Conservation (phyloP, 2,113 vertebrate species). For the Salvelinus alpinus region DNA sequence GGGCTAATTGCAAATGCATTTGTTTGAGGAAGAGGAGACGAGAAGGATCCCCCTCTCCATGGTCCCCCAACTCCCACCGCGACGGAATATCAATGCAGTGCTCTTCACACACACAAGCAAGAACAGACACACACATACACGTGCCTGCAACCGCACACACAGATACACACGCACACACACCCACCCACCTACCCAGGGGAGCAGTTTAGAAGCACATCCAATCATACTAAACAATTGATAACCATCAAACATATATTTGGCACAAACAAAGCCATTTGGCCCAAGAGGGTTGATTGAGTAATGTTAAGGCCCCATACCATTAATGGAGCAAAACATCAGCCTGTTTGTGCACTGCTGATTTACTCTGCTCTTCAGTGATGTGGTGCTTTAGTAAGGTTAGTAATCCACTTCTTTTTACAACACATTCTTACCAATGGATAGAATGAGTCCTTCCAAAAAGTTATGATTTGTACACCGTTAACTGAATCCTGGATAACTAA, state of each 20-base stretch:
- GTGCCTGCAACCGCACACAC: slow-evolving; percentile 25
- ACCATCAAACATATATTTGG: slow-evolving; percentile 41
- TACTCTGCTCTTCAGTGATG: not conserved
- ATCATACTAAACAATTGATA: slow-evolving; percentile 47
- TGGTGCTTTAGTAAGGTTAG: not conserved
- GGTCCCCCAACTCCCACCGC: not conserved
- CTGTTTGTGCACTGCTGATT: not conserved
- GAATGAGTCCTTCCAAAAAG: not conserved
- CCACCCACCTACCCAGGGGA: slow-evolving; percentile 33
- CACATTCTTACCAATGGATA: too few relatives aligned
- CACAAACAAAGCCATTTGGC: slow-evolving; percentile 43
- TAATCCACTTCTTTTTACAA: too few relatives aligned
- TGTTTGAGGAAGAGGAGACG: slow-evolving; percentile 76
- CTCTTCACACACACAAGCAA: slow-evolving; percentile 16
- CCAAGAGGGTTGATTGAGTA: slow-evolving; percentile 24
- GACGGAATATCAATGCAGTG: slow-evolving; percentile 54
- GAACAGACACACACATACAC: not conserved
- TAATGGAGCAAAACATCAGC: not conserved
- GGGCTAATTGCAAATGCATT: slow-evolving; percentile 80
- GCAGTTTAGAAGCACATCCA: slow-evolving; percentile 39
- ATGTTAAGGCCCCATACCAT: not conserved
- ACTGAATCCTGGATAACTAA: too few relatives aligned
- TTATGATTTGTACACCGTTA: too few relatives aligned
- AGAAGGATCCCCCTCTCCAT: slow-evolving; percentile 24
- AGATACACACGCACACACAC: not conserved